phyloP scores from a whole-genome alignment of 2,888 invertebrate species.

The Dynastes tityus region DNA sequence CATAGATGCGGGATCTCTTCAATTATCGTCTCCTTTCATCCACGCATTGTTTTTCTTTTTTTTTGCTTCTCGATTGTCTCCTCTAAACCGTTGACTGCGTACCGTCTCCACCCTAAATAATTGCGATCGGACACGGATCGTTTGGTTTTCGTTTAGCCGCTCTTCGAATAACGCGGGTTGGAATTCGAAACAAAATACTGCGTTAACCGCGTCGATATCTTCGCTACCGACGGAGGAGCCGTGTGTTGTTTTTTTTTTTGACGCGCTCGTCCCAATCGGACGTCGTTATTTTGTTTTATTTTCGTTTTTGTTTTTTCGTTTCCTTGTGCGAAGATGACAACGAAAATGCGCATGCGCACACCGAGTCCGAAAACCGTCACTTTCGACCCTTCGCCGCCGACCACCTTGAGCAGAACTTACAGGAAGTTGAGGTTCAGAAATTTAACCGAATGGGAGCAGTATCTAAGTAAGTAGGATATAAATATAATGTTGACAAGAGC shows the following conservation, averaged over 20 bases:
- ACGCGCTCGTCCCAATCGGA: constrained; percentile 7
- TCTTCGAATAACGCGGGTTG: constrained; percentile 29
- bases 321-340: constrained; percentile 47
- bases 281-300: constrained; percentile 9
- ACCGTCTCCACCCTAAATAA: constrained; percentile 15
- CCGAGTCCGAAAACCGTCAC: constrained; percentile 79
- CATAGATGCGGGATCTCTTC: constrained; percentile 65
- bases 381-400: constrained; percentile 77
- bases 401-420: constrained; percentile 73
- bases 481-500: background rate
- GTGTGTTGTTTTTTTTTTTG: background rate
- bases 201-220: background rate
- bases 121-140: constrained; percentile 34
- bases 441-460: constrained; percentile 71
- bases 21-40: constrained; percentile 49
- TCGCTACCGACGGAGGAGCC: background rate
- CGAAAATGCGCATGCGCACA: constrained; percentile 77
- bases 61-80: background rate
- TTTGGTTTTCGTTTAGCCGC: constrained; percentile 33
- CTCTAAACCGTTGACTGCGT: background rate
- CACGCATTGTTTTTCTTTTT: constrained; percentile 22
- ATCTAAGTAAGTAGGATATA: constrained; percentile 71
- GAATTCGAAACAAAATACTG: background rate
- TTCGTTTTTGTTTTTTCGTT: constrained; percentile 20
- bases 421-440: constrained; percentile 64